phyloP scores from a whole-genome alignment of 2,113 vertebrate genomes.

The Pycnonotus jocosus region DNA sequence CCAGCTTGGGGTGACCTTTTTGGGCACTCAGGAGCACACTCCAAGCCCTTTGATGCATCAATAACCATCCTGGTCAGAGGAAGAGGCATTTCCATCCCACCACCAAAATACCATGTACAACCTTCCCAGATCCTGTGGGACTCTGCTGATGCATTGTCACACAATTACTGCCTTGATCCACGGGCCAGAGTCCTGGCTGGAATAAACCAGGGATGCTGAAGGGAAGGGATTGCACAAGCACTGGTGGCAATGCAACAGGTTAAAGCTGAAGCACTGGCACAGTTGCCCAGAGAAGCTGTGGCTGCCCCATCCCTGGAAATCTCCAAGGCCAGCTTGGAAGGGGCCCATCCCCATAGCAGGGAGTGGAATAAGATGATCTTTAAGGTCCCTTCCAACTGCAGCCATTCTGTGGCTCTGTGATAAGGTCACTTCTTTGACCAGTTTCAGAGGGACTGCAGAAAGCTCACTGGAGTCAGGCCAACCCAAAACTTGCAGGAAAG shows the following conservation, averaged over 20 bases:
- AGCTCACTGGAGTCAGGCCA: not conserved
- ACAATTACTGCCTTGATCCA: not conserved
- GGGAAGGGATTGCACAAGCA: not conserved
- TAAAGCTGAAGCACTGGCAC: not conserved
- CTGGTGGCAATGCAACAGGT: fast-evolving
- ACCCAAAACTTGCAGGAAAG: not conserved
- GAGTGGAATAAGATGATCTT: not conserved
- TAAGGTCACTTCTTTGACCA: not conserved
- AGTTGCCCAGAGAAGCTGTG: not conserved
- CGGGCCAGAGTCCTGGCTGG: not conserved
- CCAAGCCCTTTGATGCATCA: not conserved
- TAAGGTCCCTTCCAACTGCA: not conserved
- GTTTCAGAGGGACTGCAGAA: not conserved
- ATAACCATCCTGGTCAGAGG: not conserved
- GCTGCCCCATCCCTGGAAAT: not conserved
- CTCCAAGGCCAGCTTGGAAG: not conserved
- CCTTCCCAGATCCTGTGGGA: not conserved
- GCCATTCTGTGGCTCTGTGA: not conserved
- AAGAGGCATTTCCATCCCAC: not conserved
- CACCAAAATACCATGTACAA: not conserved
- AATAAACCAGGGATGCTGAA: not conserved
- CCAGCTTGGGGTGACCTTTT: not conserved
- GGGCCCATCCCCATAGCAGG: not conserved
- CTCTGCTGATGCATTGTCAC: not conserved
- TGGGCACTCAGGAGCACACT: not conserved